Evolutionary conservation across 2,113 vertebrate species (phyloP), one percentile per base, ranked within the genome.

Genomic region (Nothobranchius kuhntae): DNA sequence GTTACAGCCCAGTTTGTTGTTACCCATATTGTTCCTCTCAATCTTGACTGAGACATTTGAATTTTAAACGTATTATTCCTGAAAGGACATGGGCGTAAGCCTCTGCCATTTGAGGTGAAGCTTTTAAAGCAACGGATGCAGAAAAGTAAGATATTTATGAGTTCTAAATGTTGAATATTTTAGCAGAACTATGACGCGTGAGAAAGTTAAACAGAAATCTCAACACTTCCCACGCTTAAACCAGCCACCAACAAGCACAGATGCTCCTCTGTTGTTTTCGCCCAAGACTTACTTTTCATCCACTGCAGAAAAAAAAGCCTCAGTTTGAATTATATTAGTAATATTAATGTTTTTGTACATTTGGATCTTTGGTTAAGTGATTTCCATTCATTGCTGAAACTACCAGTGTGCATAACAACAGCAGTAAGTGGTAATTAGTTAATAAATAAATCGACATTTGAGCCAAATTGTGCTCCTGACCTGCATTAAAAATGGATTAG

Each of bases 131-230:
- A 21, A 21, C 21, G 1, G 21, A 21, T 21, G 21, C 21, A 58
- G 47, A 44, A 13, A 66, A 26, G 26, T 70, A 14, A 59, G 11
- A 60, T 68, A 78, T 71, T 68, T 65, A 55, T 69, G 38, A 72
- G 67, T 15, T 73, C 47, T 61, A 52, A 77, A 73, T 75, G 52
- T 60, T 73, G 53, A 38, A 38, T 68, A 69, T 75, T 69, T 14
- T 53, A 55, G 58, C 45, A 42, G 17, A 48, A 62, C 42, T 61
- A 36, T 46, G 17, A 56, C 48, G 51, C 58, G 48, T 65, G 48
- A 63, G 59, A 62, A 75, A 63, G 54, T 68, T 81, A 54, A 64
- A 50, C 30, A 13, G 60, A 26, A 51, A 17, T 61, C n/a, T 50
- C 42, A 67, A 46, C 65, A 57, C 71, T 56, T 78, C 65, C 68